Base-by-base conservation (phyloP, 2,113 vertebrate species). In the Sus scrofa region DNA sequence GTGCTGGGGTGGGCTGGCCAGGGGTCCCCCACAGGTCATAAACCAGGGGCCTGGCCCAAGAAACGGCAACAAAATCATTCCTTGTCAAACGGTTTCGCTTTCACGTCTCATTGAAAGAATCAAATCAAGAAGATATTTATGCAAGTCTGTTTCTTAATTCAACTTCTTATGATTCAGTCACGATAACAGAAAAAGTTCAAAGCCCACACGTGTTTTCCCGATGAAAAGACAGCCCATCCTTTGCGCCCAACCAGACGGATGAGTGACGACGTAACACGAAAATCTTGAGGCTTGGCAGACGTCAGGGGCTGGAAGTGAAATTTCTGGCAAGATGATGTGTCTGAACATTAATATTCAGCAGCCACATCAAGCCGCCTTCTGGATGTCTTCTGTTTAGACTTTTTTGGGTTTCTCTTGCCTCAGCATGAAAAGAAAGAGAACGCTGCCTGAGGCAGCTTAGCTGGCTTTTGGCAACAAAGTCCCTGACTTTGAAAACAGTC, bases 401-500 rank as follows among this genome's bases (percentile, higher is more conserved):
- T 71, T 95, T 94, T 77, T 74, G 30, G 19, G 39, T 89, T 96
- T 86, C 34, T 94, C 44, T 82, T 95, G 30, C 82, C 85, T 89
- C 32, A 24, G 27, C 68, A 95, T 73, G 4, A 96, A 91, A 96
- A 92, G 94, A 65, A 96, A 91, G 34, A 82, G 94, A 74, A 94
- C 3, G 68, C 32, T 63, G 39, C 58, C 62, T 96, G 63, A 87
- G 60, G 79, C n/a, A 71, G 58, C 39, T 96, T 87, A 92, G 73
- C n/a, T 95, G 58, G 34, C 11, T 86, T 86, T 94, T 88, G 95
- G 95, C 74, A 74, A 74, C 77, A 34, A 27, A 67, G 14, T 68
- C 19, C 83, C 7, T 77, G 86, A 75, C 58, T 90, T 18, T n/a
- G 54, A n/a, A 81, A 84, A 88, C 18, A 54, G 75, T n/a, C 44